A percentile compares a stretch with the other conserved stretches of the same genome.
Evolutionary conservation across 2,888 invertebrate genomes (phyloP).

Genomic region (Uloborus plumipes): DNA sequence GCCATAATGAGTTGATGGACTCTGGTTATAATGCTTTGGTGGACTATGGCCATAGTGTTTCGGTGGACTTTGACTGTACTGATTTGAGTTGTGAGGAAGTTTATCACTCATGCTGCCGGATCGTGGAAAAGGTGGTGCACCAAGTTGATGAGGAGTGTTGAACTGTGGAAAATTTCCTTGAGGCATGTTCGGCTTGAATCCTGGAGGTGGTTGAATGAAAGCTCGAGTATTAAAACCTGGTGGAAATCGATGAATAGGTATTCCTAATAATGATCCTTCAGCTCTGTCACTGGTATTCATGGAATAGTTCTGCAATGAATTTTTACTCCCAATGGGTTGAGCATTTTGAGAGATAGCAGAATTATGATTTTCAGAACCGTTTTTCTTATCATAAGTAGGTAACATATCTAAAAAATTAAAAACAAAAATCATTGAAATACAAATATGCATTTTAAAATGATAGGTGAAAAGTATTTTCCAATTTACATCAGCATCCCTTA

Average conservation of each 20-base stretch:
- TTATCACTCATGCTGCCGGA: constrained; percentile 10
- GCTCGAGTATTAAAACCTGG: constrained; percentile 4
- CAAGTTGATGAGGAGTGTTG: not conserved
- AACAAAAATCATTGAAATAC: too few species aligned
- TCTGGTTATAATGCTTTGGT: too few species aligned
- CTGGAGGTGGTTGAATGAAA: constrained; percentile 18
- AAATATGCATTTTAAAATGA: too few species aligned
- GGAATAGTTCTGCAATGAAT: not conserved
- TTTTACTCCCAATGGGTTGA: not conserved
- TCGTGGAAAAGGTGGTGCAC: constrained; percentile 21
- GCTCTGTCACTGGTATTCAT: not conserved
- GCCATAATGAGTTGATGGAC: too few species aligned
- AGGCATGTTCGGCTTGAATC: not conserved
- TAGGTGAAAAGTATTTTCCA: too few species aligned
- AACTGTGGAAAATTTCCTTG: not conserved
- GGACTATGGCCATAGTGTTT: too few species aligned
- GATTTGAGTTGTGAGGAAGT: constrained; percentile 14
- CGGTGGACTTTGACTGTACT: too few species aligned
- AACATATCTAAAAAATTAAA: not conserved
- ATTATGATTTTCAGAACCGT: not conserved
- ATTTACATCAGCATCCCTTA: too few species aligned
- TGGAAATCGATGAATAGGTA: constrained; percentile 27
- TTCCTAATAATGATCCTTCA: constrained; percentile 17
- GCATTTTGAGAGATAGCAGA: not conserved
- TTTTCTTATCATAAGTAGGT: not conserved